Base-by-base conservation (phyloP, 2,888 invertebrate species). In the Plebejus argus region DNA sequence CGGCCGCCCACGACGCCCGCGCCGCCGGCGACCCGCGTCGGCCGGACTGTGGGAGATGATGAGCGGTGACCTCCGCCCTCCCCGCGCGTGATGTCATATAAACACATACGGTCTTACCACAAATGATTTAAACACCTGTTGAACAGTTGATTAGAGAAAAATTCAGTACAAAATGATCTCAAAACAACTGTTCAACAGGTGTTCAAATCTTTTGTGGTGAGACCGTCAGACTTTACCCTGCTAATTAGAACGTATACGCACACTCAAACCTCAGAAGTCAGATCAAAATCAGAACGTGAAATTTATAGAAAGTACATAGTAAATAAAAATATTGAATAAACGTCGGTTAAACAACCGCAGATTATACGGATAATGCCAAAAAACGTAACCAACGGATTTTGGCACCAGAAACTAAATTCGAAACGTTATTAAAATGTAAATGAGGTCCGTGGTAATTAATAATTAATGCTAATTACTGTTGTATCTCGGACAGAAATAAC, bases 401-500 rank as follows among this genome's bases (percentile, higher is more conserved):
- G 66, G 28, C 12, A 66, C 23, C 28, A 33, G 2, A 66, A 28
- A 28, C 23, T 20, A 20, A 33, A 66, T 23, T 66, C 33, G 66
- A 28, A 66, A 23, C 61, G 66, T 28, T 18, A 66, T 28, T 66
- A 66, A 66, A 28, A 66, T 66, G 33, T 66, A 66, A 66, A 66
- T 28, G 66, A 66, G 66, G 66, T 28, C 28, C 28, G 66, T 33
- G 28, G 15, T 66, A 33, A 15, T 66, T 66, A 33, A 66, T 66
- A 28, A 66, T 33, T 18, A 33, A 66, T 66, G 66, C 66, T 66
- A 66, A 66, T 66, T 66, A 66, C 20, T 66, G 15, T 33, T 28
- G 66, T 66, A 28, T 33, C 28, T 66, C 20, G 0, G 28, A 66
- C 66, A 18, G 66, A 61, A 61, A 23, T 61, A 61, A 61, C 28